Evolutionary conservation across 2,113 vertebrate genomes (phyloP).

Genomic region (Amphiprion percula): DNA sequence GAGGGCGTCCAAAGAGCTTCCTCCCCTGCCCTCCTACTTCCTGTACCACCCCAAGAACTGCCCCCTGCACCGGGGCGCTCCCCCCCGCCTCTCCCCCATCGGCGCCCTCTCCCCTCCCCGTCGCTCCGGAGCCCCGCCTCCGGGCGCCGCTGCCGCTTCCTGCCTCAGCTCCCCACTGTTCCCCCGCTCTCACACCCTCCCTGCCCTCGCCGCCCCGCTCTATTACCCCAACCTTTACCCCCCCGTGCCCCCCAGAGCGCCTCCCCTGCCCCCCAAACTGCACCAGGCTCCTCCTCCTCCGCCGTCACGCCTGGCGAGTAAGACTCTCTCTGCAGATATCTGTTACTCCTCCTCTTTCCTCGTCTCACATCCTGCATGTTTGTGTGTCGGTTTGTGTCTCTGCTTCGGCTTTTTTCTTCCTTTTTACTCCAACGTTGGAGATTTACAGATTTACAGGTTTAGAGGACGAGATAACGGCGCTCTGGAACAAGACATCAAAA

Average conservation of each 20-base stretch:
- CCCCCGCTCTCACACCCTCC: conserved; percentile 89
- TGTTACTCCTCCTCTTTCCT: conserved; percentile 24
- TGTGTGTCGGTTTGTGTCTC: conserved; percentile 40
- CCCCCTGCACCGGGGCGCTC: conserved; percentile 85
- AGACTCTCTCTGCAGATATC: conserved; percentile 72
- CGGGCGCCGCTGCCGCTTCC: conserved; percentile 79
- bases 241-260: conserved; percentile 73
- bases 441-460: conserved; percentile 66
- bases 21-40: conserved; percentile 80
- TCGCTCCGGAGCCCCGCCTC: conserved; percentile 82
- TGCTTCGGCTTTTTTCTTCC: conserved; percentile 35
- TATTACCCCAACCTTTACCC: conserved; percentile 85
- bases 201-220: conserved; percentile 85
- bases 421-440: conserved; percentile 6
- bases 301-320: conserved; percentile 83
- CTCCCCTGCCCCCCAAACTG: conserved; percentile 81
- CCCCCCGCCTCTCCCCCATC: conserved; percentile 89
- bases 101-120: conserved; percentile 91
- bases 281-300: conserved; percentile 82
- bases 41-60: conserved; percentile 86
- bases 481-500: no score
- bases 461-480: conserved; percentile 50
- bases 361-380: conserved; percentile 57
- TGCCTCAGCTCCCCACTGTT: conserved; percentile 90
- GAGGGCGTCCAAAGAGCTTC: conserved; percentile 68